Evolutionary conservation across 1,140 invertebrate species (phyloP).

Genomic region (Nasonia vitripennis): DNA sequence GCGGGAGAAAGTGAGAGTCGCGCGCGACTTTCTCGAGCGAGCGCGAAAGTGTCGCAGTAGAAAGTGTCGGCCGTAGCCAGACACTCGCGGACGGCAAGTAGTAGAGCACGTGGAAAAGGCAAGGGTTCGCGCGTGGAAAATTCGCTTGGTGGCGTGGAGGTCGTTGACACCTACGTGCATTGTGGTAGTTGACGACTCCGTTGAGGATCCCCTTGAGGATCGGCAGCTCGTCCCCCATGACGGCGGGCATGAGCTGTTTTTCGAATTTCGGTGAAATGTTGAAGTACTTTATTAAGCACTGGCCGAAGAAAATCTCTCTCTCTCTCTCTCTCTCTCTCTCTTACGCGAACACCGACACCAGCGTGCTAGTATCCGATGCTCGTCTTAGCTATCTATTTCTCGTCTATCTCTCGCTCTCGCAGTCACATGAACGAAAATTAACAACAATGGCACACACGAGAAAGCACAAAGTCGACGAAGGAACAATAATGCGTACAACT

Average conservation of each 20-base stretch:
- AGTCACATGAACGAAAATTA: not conserved
- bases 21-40: not conserved
- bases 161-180: conserved; percentile 86
- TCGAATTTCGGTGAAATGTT: conserved; percentile 54
- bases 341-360: not conserved
- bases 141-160: not conserved
- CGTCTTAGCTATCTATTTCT: not conserved
- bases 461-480: conserved; percentile 1
- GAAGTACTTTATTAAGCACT: conserved; percentile 8
- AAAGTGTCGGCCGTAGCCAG: not conserved
- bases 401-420: conserved; percentile 6
- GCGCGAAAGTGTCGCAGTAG: not conserved
- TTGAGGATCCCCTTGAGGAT: conserved; percentile 92
- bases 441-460: not conserved
- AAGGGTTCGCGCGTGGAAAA: not conserved
- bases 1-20: conserved; percentile 5
- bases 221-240: conserved; percentile 90
- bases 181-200: conserved; percentile 90
- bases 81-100: too few species aligned
- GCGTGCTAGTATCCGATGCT: not conserved
- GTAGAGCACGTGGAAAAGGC: not conserved
- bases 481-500: not conserved
- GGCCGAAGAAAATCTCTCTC: not conserved
- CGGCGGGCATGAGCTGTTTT: conserved; percentile 55
- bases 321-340: not conserved